These are phyloP conservation scores for Hirudo medicinalis DNA, from an alignment of 1,140 invertebrate genomes.

Conservation along the genomic window DNA sequence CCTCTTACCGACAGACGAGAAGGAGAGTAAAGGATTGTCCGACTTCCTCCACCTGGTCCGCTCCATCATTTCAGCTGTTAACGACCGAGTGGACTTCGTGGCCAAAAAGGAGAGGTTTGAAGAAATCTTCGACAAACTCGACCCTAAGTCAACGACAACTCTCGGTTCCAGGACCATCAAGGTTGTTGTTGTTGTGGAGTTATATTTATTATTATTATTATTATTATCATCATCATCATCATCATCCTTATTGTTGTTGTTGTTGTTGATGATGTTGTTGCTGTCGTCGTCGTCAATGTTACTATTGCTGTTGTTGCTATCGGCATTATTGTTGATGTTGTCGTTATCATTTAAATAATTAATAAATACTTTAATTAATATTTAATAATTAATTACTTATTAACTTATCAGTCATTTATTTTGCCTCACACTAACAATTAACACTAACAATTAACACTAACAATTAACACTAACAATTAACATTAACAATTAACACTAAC, in stretches of 20 bases:
- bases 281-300: background rate
- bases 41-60: constrained; percentile 31
- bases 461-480: too few species aligned
- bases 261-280: background rate
- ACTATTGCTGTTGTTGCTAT: too few species aligned
- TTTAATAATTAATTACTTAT: too few species aligned
- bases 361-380: too few species aligned
- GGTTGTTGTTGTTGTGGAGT: constrained; percentile 21
- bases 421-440: too few species aligned
- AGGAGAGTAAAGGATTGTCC: background rate
- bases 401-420: too few species aligned
- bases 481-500: too few species aligned
- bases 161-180: constrained; percentile 75
- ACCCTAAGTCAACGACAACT: constrained; percentile 73
- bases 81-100: constrained; percentile 77
- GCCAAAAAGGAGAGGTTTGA: constrained; percentile 72
- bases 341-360: too few species aligned
- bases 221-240: too few species aligned
- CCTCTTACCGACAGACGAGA: background rate
- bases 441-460: too few species aligned
- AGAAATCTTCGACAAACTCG: constrained; percentile 81
- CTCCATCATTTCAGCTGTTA: constrained; percentile 71
- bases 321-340: too few species aligned
- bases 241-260: too few species aligned
- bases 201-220: constrained; percentile 11